A percentile compares a stretch with the other conserved stretches of the same genome.
Conservation (phyloP, 2,113 vertebrate species). For the Nibea albiflora region DNA sequence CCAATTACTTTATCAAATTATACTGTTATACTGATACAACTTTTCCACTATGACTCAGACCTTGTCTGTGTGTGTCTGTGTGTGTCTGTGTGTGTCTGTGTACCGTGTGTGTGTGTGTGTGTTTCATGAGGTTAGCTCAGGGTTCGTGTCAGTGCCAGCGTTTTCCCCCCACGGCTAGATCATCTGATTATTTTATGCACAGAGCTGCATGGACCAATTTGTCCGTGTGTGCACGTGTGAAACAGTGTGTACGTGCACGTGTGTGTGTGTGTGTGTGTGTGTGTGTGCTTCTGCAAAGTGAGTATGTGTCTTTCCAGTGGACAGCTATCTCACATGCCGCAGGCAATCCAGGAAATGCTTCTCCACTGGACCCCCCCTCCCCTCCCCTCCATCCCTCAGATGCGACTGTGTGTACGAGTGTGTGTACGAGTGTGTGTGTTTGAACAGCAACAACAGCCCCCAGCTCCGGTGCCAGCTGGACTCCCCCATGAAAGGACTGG, state of each 20-base stretch:
- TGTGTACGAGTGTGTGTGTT: conserved; percentile 33
- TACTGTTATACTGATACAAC: neutral
- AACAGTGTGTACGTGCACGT: conserved; percentile 12
- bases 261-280: conserved; percentile 2
- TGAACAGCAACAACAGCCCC: conserved; percentile 50
- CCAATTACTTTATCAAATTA: too few species aligned
- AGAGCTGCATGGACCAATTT: conserved; percentile 56
- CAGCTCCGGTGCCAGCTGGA: conserved; percentile 70
- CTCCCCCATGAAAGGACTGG: conserved; percentile 62
- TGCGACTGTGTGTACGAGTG: conserved; percentile 35
- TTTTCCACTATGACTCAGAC: neutral
- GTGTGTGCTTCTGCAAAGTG: conserved; percentile 31
- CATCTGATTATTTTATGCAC: conserved; percentile 64
- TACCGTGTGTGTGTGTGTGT: conserved; percentile 3
- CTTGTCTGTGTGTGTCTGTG: neutral
- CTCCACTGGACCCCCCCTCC: conserved; percentile 60
- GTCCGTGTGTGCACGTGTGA: conserved; percentile 49
- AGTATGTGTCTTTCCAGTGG: conserved; percentile 48
- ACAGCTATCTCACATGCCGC: conserved; percentile 61
- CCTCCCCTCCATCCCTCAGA: conserved; percentile 46
- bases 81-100: neutral
- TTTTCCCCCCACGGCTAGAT: conserved; percentile 47
- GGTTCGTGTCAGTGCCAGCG: conserved; percentile 46
- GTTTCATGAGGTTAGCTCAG: conserved; percentile 44
- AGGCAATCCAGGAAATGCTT: conserved; percentile 73